Evolutionary conservation across 2,113 vertebrate species (phyloP).

Genomic region (Regulus satrapa): DNA sequence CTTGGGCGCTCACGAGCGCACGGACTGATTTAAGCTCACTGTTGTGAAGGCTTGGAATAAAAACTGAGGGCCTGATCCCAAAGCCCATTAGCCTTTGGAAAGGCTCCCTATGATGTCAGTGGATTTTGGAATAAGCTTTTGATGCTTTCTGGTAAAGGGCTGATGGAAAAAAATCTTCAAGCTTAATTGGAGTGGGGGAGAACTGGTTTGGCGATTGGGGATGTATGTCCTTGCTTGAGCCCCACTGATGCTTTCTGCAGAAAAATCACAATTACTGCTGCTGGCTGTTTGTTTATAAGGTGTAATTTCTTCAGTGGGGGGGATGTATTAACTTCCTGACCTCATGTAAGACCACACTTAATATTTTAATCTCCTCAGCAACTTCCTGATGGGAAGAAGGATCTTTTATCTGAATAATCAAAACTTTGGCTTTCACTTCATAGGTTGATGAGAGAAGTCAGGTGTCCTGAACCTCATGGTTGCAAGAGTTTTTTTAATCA

Average conservation of each 20-base stretch:
- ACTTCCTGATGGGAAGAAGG: not conserved
- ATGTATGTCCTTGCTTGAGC: not conserved
- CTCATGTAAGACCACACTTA: not conserved
- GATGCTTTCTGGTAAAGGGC: constrained; percentile 16
- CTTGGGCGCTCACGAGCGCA: accelerated
- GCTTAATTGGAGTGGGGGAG: not conserved
- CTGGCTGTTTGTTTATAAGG: not conserved
- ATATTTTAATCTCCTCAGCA: not conserved
- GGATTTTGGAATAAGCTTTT: constrained; percentile 30
- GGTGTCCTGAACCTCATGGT: accelerated
- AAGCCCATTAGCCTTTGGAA: constrained; percentile 60
- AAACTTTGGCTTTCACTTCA: not conserved
- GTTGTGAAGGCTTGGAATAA: constrained; percentile 4
- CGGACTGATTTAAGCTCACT: not conserved
- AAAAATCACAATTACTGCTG: not conserved
- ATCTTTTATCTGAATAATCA: not conserved
- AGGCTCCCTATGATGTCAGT: constrained; percentile 54
- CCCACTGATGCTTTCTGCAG: not conserved
- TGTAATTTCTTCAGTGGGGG: not conserved
- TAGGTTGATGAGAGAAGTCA: not conserved
- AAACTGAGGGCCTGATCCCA: constrained; percentile 12
- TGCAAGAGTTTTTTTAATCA: not conserved
- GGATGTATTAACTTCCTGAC: not conserved
- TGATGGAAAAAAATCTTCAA: constrained; percentile 34
- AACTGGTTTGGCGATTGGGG: not conserved